Percentiles rank a stretch among this genome's conserved stretches.
These are phyloP conservation scores for Dynastes tityus DNA, from an alignment of 2,888 invertebrate genomes.

Conservation along the genomic window DNA sequence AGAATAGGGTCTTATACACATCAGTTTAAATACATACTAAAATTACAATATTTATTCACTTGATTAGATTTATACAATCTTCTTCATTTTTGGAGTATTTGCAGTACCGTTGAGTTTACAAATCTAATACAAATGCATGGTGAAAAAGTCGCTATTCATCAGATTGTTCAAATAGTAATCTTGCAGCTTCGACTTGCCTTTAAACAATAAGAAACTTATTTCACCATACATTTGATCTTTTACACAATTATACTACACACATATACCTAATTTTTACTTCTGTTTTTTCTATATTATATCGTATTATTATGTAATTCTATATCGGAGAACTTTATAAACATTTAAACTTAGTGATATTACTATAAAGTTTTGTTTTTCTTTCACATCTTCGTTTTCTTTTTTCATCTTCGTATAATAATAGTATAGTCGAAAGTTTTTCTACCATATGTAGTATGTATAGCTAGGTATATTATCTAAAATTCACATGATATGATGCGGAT, in stretches of 20 bases:
- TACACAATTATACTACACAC: constrained; percentile 62
- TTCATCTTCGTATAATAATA: background rate
- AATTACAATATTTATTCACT: constrained; percentile 50
- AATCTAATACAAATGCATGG: constrained; percentile 49
- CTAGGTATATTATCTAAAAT: constrained; percentile 49
- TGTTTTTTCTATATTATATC: constrained; percentile 52
- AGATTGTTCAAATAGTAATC: background rate
- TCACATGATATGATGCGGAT: constrained; percentile 61
- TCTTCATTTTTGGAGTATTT: constrained; percentile 29
- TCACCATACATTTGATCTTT: constrained; percentile 48
- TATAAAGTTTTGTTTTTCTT: constrained; percentile 48
- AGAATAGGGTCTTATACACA: constrained; percentile 69
- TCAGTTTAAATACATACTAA: constrained; percentile 51
- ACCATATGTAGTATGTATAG: constrained; percentile 43
- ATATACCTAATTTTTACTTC: constrained; percentile 58
- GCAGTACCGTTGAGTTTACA: constrained; percentile 43
- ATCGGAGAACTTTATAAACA: constrained; percentile 58
- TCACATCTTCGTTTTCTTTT: constrained; percentile 36
- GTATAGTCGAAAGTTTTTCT: constrained; percentile 27
- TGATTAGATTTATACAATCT: constrained; percentile 50
- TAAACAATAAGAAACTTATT: constrained; percentile 3
- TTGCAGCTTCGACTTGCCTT: background rate
- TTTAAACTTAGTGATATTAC: constrained; percentile 54
- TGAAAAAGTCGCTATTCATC: background rate
- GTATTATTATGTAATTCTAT: constrained; percentile 50